Conservation (phyloP, 2,797 vertebrate species). For the Myotis pilosus region DNA sequence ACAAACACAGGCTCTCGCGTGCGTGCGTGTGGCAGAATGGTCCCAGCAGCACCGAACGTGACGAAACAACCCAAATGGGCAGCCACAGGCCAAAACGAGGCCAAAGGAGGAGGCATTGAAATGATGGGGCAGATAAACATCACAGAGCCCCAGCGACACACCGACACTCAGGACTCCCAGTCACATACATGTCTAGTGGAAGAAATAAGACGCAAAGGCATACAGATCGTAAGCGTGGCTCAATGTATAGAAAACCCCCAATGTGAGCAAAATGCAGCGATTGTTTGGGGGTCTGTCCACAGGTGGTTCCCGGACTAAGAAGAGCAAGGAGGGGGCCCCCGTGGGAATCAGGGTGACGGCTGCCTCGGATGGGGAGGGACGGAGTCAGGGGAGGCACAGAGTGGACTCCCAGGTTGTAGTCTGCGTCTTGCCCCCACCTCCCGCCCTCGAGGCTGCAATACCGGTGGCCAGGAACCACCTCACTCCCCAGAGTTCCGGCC, state of each 20-base stretch:
- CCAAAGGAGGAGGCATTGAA: neutral
- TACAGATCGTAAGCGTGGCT: neutral
- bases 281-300: rapidly evolving
- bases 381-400: rapidly evolving
- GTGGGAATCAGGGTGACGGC: neutral
- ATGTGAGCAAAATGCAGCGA: neutral
- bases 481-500: neutral
- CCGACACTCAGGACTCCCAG: neutral
- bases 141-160: neutral
- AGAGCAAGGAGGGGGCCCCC: neutral
- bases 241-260: neutral
- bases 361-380: rapidly evolving
- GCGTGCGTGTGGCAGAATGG: too few species aligned
- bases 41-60: neutral
- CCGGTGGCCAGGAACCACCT: neutral
- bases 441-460: neutral
- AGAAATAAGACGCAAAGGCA: neutral
- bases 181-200: neutral
- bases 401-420: neutral
- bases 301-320: neutral
- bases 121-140: neutral
- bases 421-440: neutral
- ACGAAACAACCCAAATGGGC: neutral
- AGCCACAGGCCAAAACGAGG: neutral
- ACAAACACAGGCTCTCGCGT: neutral